These are phyloP conservation scores for Temnothorax ravouxi DNA, from an alignment of 2,888 invertebrate species.

Conservation along the genomic window DNA sequence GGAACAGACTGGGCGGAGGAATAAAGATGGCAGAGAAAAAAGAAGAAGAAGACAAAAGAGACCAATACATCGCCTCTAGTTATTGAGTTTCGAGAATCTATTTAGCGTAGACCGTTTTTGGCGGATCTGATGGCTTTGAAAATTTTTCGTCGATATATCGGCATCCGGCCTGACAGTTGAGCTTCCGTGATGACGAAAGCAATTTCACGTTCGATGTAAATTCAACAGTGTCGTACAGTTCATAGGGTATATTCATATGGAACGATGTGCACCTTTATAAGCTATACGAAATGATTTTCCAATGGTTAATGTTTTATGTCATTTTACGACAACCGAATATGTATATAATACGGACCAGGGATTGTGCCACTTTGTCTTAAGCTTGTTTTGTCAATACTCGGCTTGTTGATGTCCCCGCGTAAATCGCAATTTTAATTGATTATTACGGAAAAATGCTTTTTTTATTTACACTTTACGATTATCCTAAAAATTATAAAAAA, in stretches of 20 bases:
- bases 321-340: background rate
- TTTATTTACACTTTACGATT: background rate
- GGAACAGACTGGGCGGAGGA: slow-evolving; percentile 6
- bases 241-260: background rate
- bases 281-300: background rate
- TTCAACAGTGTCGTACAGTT: background rate
- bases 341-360: background rate
- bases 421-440: slow-evolving; percentile 5
- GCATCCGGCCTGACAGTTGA: slow-evolving; percentile 13
- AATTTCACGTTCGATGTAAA: slow-evolving; percentile 36
- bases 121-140: slow-evolving; percentile 20
- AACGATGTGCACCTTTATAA: slow-evolving; percentile 6
- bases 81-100: slow-evolving; percentile 71
- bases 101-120: slow-evolving; percentile 60
- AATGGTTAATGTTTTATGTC: slow-evolving; percentile 29
- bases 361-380: slow-evolving; percentile 31
- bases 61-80: slow-evolving; percentile 31
- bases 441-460: background rate
- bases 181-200: slow-evolving; percentile 3
- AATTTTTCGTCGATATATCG: slow-evolving; percentile 22
- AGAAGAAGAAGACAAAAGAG: slow-evolving; percentile 1
- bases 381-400: slow-evolving; percentile 28
- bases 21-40: slow-evolving; percentile 36
- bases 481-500: background rate
- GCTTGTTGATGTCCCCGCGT: background rate